Evolutionary conservation across 2,888 invertebrate genomes (phyloP), one percentile per base, ranked within the genome.

Genomic region (Stratiomys singularior): DNA sequence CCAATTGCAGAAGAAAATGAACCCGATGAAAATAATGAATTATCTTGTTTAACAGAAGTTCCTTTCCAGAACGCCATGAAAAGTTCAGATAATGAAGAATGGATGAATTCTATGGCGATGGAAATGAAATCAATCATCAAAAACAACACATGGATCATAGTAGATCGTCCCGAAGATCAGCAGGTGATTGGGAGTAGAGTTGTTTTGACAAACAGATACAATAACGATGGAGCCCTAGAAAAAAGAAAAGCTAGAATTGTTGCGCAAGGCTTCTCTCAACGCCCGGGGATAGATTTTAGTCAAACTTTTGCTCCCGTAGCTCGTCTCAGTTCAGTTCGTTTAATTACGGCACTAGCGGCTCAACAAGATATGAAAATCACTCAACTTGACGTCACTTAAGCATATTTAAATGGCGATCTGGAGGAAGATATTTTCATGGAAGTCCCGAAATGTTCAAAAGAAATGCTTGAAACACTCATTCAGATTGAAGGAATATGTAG

Each of bases 361-460:
- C 1, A 81, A 77, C 23, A 69, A 1, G 69, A 79, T 5, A 77
- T 82, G 27, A 78, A 78, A 15, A 77, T 82, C 9, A 77, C 78
- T 21, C 82, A 82, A 52, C 66, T 80, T 47, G 80, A 82, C 76
- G 80, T 82, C 28, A 81, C 80, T 5, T 80, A 80, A 23, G 81
- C 82, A 2, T 81, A 81, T 76, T 64, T 82, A 30, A 81, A 81
- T 44, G 80, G 80, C 18, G 74, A 66, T 13, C 78, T 82, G 18
- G 77, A 81, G 44, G 79, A 80, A 37, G 80, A 81, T 67, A 81
- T 82, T 52, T 80, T 78, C 15, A 81, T 81, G 80, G 66, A 66
- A 11, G n/a, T 23, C 3, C 44, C 66, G 2, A 30, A 66, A 44
- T 27, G 27, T 9, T 44, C 18, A 4, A n/a, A 66, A 37, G 37